phyloP scores from a whole-genome alignment of 2,113 vertebrate genomes.

The Emydocephalus ijimae region DNA sequence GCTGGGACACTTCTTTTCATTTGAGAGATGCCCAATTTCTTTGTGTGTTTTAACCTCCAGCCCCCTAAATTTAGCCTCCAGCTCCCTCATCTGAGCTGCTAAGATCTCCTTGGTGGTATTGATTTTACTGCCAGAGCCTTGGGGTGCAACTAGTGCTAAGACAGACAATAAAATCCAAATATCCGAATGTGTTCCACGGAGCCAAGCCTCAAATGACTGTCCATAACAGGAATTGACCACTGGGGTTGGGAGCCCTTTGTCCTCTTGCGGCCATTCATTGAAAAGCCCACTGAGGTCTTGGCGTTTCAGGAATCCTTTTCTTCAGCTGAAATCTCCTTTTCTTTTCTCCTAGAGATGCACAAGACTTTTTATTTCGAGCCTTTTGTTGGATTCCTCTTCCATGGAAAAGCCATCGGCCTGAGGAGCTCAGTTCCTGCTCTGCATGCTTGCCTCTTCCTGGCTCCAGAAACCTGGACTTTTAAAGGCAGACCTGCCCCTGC shows the following conservation, averaged over 20 bases:
- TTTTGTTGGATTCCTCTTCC: neutral
- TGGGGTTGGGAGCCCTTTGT: no score
- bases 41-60: neutral
- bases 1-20: neutral
- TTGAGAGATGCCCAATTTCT: neutral
- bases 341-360: neutral
- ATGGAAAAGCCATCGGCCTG: neutral
- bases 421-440: neutral
- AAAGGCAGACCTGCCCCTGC: neutral
- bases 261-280: neutral
- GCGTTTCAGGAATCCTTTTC: neutral
- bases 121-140: neutral
- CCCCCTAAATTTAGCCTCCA: no score
- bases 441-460: neutral
- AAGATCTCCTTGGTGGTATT: neutral
- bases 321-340: neutral
- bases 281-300: neutral
- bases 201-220: neutral
- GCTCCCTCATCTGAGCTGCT: neutral
- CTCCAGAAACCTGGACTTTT: neutral
- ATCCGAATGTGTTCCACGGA: fast-evolving
- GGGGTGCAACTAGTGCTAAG: neutral
- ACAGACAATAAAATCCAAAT: neutral
- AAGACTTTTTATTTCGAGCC: neutral
- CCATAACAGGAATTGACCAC: neutral